A percentile compares a stretch with the other conserved stretches of the same genome.
phyloP scores from a whole-genome alignment of 2,888 invertebrate genomes.

The Punctoribates punctum region DNA sequence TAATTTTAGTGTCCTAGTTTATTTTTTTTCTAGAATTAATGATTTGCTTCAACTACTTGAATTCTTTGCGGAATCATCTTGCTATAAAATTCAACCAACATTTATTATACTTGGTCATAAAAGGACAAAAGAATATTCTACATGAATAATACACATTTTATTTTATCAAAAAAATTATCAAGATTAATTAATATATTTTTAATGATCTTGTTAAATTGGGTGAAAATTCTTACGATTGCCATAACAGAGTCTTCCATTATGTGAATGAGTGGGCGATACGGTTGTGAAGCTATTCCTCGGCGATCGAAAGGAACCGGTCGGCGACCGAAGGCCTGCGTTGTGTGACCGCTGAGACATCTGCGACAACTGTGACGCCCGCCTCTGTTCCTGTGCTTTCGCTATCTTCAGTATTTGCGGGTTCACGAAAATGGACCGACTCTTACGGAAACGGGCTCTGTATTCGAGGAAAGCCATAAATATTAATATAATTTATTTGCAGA shows the following conservation, averaged over 20 bases:
- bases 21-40: no score
- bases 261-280: slow-evolving; percentile 34
- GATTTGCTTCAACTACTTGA: no score
- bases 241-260: slow-evolving; percentile 9
- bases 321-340: not conserved
- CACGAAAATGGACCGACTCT: slow-evolving; percentile 39
- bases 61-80: no score
- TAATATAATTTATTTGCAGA: not conserved
- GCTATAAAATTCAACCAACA: no score
- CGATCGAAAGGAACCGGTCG: not conserved
- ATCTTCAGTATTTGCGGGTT: slow-evolving; percentile 34
- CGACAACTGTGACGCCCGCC: slow-evolving; percentile 40
- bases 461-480: not conserved
- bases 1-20: no score
- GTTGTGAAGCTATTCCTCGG: slow-evolving; percentile 18
- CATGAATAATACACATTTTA: no score
- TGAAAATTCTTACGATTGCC: slow-evolving; percentile 1
- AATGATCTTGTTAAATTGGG: no score
- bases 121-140: no score
- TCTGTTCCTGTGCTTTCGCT: slow-evolving; percentile 41
- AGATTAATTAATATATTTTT: no score
- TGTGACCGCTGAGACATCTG: slow-evolving; percentile 37
- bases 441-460: slow-evolving; percentile 40
- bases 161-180: no score
- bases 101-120: no score